Evolutionary conservation across 1,140 invertebrate genomes (phyloP).

Genomic region (Drosophila trapezifrons): DNA sequence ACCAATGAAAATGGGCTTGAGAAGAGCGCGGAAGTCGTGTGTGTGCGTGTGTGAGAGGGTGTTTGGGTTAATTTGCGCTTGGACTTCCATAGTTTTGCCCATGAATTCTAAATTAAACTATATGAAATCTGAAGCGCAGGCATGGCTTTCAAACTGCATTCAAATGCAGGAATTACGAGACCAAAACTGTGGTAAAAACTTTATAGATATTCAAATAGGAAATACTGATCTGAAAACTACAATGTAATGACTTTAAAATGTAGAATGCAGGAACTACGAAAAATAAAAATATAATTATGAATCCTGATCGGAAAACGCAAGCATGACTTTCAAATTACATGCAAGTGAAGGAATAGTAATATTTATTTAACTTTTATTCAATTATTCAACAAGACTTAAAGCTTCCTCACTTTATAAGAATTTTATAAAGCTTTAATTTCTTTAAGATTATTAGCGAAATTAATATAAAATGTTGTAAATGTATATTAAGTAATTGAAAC

Average conservation of each 20-base stretch:
- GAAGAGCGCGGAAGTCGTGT: conserved; percentile 26
- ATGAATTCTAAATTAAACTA: conserved; percentile 70
- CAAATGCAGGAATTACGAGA: not conserved
- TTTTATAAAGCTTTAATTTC: too few species aligned
- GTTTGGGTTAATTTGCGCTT: conserved; percentile 70
- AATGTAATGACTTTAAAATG: not conserved
- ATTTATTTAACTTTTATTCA: too few species aligned
- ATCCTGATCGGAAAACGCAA: conserved; percentile 6
- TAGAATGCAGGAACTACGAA: not conserved
- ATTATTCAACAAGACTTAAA: too few species aligned
- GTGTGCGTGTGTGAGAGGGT: conserved; percentile 31
- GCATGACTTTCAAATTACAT: too few species aligned
- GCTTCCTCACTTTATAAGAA: too few species aligned
- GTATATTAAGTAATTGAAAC: too few species aligned
- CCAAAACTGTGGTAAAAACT: not conserved
- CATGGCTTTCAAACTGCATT: conserved; percentile 27
- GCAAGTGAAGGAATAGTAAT: not conserved
- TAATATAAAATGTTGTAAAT: too few species aligned
- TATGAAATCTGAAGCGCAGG: conserved; percentile 30
- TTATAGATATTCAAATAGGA: not conserved
- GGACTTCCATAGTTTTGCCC: conserved; percentile 59
- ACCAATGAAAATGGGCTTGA: conserved; percentile 19
- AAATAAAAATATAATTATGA: too few species aligned
- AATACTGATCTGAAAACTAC: not conserved
- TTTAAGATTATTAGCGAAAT: too few species aligned